These are phyloP conservation scores for Ateles fusciceps DNA, from an alignment of 2,797 vertebrate genomes.

Conservation along the genomic window DNA sequence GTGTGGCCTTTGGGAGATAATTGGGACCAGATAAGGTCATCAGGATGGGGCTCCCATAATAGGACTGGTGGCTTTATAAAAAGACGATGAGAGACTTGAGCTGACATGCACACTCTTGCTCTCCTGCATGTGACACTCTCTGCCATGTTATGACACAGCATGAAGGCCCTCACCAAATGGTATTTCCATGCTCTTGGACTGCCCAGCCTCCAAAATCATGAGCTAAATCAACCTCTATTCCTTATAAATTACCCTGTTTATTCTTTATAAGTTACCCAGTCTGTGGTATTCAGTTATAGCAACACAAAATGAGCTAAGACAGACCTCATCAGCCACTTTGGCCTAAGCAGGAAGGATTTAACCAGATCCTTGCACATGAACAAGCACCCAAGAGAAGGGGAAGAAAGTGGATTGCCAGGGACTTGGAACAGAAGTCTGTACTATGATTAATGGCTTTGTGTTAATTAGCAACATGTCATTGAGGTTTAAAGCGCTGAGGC, in stretches of 20 bases:
- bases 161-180: neutral
- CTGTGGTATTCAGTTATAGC: neutral
- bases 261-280: neutral
- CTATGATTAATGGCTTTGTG: neutral
- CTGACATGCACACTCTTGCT: neutral
- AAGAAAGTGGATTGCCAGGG: neutral
- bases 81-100: neutral
- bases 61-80: neutral
- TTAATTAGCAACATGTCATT: neutral
- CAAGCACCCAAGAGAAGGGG: neutral
- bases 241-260: neutral
- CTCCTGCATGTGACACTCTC: neutral
- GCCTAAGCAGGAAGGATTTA: neutral
- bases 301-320: neutral
- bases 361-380: neutral
- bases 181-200: neutral
- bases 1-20: neutral
- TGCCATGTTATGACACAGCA: neutral
- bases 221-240: neutral
- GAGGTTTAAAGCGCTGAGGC: neutral
- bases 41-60: neutral
- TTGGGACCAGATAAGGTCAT: neutral
- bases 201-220: neutral
- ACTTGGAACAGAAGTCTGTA: neutral
- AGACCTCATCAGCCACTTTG: neutral